Evolutionary conservation across 2,888 invertebrate genomes (phyloP).

Genomic region (Orthosia gracilis): DNA sequence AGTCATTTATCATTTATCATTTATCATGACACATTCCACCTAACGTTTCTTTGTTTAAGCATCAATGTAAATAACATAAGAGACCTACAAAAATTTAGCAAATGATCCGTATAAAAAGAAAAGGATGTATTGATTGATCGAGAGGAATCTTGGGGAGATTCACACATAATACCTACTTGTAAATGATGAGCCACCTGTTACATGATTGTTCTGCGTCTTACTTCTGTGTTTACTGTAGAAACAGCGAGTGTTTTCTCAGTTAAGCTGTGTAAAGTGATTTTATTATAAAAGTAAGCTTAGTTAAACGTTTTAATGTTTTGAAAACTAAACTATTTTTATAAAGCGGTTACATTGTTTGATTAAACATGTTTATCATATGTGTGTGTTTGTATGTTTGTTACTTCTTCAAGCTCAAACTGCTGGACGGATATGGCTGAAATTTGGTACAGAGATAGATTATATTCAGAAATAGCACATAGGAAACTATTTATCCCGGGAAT

Average conservation of each 20-base stretch:
- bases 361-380: too few species aligned
- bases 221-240: background rate
- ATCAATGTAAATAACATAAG: background rate
- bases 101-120: conserved; percentile 35
- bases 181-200: conserved; percentile 54
- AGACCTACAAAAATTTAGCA: conserved; percentile 18
- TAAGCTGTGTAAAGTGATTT: background rate
- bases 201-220: conserved; percentile 18
- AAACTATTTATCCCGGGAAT: too few species aligned
- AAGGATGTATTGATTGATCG: conserved; percentile 50
- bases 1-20: too few species aligned
- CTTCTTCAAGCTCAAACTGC: too few species aligned
- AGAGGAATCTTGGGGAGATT: conserved; percentile 37
- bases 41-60: too few species aligned
- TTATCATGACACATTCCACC: too few species aligned
- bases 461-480: too few species aligned
- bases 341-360: too few species aligned
- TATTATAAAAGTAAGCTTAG: too few species aligned
- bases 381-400: too few species aligned
- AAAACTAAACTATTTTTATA: background rate
- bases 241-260: background rate
- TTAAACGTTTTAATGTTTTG: background rate
- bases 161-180: conserved; percentile 42
- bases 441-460: too few species aligned
- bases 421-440: too few species aligned